Evolutionary conservation across 1,140 invertebrate genomes (phyloP).

Genomic region (Carposina sasakii): DNA sequence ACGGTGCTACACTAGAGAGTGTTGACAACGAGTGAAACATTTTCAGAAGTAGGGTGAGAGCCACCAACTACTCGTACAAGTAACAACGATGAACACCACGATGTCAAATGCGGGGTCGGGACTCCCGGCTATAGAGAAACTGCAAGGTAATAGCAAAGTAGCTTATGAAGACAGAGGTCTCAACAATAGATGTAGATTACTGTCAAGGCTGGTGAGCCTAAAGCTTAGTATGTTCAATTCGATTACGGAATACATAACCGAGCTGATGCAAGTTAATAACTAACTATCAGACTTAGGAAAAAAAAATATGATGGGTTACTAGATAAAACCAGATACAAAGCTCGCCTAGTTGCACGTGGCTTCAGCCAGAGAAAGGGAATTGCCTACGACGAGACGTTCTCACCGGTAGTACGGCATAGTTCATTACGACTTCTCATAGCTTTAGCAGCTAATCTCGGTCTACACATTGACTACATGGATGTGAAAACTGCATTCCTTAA

Average conservation of each 20-base stretch:
- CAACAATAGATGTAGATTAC: slow-evolving; percentile 6
- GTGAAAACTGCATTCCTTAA: background rate
- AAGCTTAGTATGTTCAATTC: background rate
- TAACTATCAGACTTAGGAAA: background rate
- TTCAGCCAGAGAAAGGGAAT: slow-evolving; percentile 15
- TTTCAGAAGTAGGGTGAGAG: too few relatives aligned
- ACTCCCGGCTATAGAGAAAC: too few relatives aligned
- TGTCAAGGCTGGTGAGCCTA: background rate
- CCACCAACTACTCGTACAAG: too few relatives aligned
- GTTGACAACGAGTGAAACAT: too few relatives aligned
- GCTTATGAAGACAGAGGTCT: slow-evolving; percentile 5
- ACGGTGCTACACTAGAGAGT: too few relatives aligned
- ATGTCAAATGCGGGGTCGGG: too few relatives aligned
- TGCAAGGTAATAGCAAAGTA: too few relatives aligned
- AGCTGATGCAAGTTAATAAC: background rate
- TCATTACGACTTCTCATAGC: background rate
- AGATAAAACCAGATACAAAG: background rate
- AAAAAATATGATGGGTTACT: slow-evolving; percentile 7
- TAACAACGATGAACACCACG: too few relatives aligned
- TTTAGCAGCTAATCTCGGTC: background rate
- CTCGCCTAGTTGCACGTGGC: slow-evolving; percentile 19
- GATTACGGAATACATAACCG: background rate
- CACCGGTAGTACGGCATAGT: background rate
- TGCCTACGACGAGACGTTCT: slow-evolving; percentile 21
- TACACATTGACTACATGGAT: background rate